A percentile compares a stretch with the other conserved stretches of the same genome.
Conservation (phyloP, 2,113 vertebrate species). For the Lipotes vexillifer region DNA sequence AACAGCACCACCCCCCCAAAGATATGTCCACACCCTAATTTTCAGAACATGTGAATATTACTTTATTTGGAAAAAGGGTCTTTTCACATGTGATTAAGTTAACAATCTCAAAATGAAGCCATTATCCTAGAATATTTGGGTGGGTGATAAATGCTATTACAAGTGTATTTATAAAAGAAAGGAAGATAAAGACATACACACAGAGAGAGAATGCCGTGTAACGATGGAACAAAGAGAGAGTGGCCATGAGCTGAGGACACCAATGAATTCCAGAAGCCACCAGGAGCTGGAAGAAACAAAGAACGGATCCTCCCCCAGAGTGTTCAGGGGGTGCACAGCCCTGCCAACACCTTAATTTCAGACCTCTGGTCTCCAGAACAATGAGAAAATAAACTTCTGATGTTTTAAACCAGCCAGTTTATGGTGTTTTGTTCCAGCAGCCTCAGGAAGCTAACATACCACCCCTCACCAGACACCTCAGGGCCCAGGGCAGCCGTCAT, state of each 20-base stretch:
- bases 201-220: not conserved
- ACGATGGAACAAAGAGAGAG: too few relatives aligned
- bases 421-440: too few relatives aligned
- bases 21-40: not conserved
- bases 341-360: not conserved
- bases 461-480: not conserved
- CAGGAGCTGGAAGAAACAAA: not conserved
- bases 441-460: fast-evolving
- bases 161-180: not conserved
- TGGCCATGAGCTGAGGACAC: not conserved
- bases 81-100: not conserved
- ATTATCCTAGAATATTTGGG: not conserved
- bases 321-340: not conserved
- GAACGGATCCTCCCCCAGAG: not conserved
- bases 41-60: too few relatives aligned
- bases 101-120: not conserved
- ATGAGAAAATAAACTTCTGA: fast-evolving
- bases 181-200: too few relatives aligned
- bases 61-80: not conserved
- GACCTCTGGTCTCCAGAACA: not conserved
- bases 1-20: not conserved
- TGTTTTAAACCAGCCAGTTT: fast-evolving
- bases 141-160: not conserved
- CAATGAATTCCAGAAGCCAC: not conserved
- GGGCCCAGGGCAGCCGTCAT: fast-evolving